phyloP scores from a whole-genome alignment of 92 coral and sea anemone species.

The Paragorgia papillata region DNA sequence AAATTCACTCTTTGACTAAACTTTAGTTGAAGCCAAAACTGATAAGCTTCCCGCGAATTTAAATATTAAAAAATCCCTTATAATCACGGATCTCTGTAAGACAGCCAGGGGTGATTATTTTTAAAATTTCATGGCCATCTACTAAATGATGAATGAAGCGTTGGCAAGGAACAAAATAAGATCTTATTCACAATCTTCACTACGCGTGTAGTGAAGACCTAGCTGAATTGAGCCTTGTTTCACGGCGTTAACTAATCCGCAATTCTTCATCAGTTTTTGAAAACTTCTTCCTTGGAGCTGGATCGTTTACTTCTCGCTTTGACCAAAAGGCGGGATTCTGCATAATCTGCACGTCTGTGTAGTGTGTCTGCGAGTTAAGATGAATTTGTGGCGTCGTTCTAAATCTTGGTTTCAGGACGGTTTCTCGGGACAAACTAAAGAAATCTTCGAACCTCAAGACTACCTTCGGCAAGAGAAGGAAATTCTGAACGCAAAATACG shows the following conservation, averaged over 20 bases:
- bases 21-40: not conserved
- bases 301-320: too few relatives aligned
- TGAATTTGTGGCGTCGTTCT: conserved; percentile 44
- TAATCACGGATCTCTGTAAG: conserved; percentile 9
- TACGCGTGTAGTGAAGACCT: too few relatives aligned
- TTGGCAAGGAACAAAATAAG: not conserved
- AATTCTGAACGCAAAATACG: conserved; percentile 55
- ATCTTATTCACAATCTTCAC: too few relatives aligned
- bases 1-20: not conserved
- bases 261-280: too few relatives aligned
- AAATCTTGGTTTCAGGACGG: conserved; percentile 39
- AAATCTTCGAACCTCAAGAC: conserved; percentile 8
- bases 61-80: conserved; percentile 15
- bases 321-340: too few relatives aligned
- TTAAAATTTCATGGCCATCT: conserved; percentile 27
- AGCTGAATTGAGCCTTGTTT: too few relatives aligned
- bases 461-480: conserved; percentile 56
- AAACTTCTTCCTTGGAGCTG: too few relatives aligned
- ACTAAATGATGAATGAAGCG: conserved; percentile 28
- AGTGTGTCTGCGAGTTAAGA: not conserved
- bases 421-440: not conserved
- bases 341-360: too few relatives aligned
- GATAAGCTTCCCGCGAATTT: conserved; percentile 30
- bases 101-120: conserved; percentile 7
- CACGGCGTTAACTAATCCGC: too few relatives aligned